Evolutionary conservation across 2,888 invertebrate species (phyloP), one percentile per base, ranked within the genome.

Genomic region (Blastobasis adustella): DNA sequence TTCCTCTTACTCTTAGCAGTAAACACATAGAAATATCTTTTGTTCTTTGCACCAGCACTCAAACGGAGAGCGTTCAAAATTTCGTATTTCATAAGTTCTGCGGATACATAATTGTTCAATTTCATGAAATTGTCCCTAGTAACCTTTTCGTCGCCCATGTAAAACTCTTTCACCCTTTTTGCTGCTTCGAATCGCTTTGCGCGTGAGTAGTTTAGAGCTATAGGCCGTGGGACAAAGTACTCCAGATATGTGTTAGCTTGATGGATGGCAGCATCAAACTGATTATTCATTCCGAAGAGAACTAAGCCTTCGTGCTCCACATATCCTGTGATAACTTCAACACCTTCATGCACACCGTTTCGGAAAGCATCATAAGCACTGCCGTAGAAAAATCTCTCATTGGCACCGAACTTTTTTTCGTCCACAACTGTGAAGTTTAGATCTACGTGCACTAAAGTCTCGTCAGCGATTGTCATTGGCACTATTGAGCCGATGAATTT

Each of bases 321-420:
- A 6, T 92, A 78, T 4, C 95, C 95, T 37, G 91, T 85, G 73
- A 95, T 91, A 69, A 94, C 90, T 0, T 94, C 93, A 1, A 93
- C 81, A 4, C 63, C 72, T 56, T 75, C 65, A 46, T 90, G 79
- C 6, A 81, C 77, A 6, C 90, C 91, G 5, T 82, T 74, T 60
- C 79, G 76, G 10, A 87, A 58, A 10, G 76, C 68, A 8, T 90
- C 80, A 9, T 53, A 51, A 4, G 60, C 47, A 47, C 76, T 68
- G 36, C 75, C 78, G 43, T 59, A 62, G 52, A 79, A 79, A 51
- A 74, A 82, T 53, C 66, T 66, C 58, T 82, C 79, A 6, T 58
- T 60, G 40, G 65, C 56, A 9, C 67, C 69, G 54, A 79, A 79
- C 50, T 73, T 52, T 44, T 71, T 78, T 55, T 82, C 82, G 50